Base-by-base conservation (phyloP, 2,797 vertebrate genomes). In the Corythornis leucogaster region DNA sequence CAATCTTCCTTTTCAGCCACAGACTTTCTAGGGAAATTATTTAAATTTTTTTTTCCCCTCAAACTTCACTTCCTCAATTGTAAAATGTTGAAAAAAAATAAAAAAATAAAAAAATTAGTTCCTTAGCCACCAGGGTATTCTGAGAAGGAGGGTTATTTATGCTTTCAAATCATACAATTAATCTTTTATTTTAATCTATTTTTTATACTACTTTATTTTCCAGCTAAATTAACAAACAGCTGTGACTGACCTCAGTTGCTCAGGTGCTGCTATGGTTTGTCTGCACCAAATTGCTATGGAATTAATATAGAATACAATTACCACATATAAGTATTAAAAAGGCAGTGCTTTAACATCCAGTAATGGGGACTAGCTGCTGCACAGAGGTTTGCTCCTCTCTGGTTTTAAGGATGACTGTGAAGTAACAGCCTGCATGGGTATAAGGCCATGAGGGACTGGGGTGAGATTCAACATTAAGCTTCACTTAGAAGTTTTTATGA, bases 251-350 rank as follows among this genome's bases (percentile, higher is more conserved):
- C 40, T 30, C n/a, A 19, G 43, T 40, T 80, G 63, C 20, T 18
- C 30, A 45, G 30, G 43, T 81, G 35, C 31, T 48, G 26, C 24
- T 69, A 31, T 7, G 38, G 30, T 30, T 66, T 71, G 70, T 16
- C 59, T 76, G 43, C 7, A 62, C 46, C 42, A 76, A 94, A 93
- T 25, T 78, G 58, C 85, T 75, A n/a, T 0, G 64, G 77, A 82
- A 92, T 80, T 89, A 58, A 59, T 66, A 91, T 1, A 78, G 87
- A 92, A 88, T 18, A 76, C 61, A 76, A 90, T 66, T 73, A 50
- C 7, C 19, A 62, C 14, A 12, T 46, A 1, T 3, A 51, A 35
- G 15, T 20, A 53, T 43, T 75, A 31, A 78, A 83, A 91, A 73
- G 13, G 19, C 62, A 83, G 20, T 12, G 53, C 30, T 87, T 85